Evolutionary conservation across 2,888 invertebrate species (phyloP), one percentile per base, ranked within the genome.

Genomic region (Loripinus fragilis): DNA sequence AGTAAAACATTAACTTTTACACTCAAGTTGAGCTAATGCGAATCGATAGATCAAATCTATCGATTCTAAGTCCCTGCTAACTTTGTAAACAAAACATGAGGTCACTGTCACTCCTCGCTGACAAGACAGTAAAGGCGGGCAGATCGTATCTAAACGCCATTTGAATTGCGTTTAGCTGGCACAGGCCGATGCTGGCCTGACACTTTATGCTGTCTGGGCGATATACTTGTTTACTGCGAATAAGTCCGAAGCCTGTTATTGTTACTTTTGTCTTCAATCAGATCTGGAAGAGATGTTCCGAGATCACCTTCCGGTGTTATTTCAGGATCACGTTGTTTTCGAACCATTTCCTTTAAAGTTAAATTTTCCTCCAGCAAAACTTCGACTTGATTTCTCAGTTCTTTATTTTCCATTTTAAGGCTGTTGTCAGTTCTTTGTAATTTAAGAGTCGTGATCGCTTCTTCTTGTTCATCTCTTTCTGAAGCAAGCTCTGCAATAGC

Each of bases 341-440:
- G 77, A 30, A 90, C 77, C 81, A 90, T 85, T 60, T 88, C 88
- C 70, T 87, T 89, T 20, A 88, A 79, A 48, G 77, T 83, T 5
- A 74, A 65, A 71, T 88, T 87, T 76, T 89, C 89, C 15, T 86
- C 85, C 10, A 81, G 52, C 10, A 89, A 67, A 33, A 88, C 78
- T 68, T 88, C 90, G n/a, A 86, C 80, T 64, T 87, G 77, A 12
- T 81, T 83, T 48, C 81, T 74, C 28, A 90, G 72, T 76, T 86
- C 86, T 50, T 84, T 80, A 73, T 88, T 87, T 71, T 88, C 86
- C 30, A 83, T 78, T 48, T 74, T 73, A n/a, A 90, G 48, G 23
- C 71, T 74, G 0, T 81, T 79, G 69, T 85, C 77, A n/a, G 78
- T 74, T 23, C 85, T 65, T 60, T 78, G 78, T 20, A 66, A 64